These are phyloP conservation scores for Hydrophis major DNA, from an alignment of 2,797 vertebrate genomes.

Conservation along the genomic window DNA sequence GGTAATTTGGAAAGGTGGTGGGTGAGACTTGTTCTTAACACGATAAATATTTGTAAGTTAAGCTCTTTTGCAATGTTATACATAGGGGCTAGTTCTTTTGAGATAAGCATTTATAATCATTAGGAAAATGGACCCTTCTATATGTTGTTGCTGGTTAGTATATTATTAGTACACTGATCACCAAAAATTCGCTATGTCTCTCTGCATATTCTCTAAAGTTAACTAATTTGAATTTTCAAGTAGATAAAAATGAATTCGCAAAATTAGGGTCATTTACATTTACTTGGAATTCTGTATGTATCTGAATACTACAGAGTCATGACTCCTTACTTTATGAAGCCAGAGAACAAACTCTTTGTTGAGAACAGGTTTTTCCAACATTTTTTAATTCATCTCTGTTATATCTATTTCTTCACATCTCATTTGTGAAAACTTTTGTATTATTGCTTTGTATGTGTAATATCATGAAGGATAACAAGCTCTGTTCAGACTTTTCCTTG, in stretches of 20 bases:
- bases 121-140: background rate
- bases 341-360: background rate
- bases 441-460: background rate
- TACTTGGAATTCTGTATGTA: background rate
- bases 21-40: background rate
- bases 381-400: background rate
- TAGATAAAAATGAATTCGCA: background rate
- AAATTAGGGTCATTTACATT: background rate
- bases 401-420: background rate
- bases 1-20: background rate
- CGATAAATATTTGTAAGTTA: background rate
- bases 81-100: background rate
- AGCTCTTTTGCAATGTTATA: background rate
- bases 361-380: background rate
- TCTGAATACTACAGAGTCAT: background rate
- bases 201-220: background rate
- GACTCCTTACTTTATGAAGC: background rate
- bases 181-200: background rate
- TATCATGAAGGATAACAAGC: background rate
- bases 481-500: background rate
- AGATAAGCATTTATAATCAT: background rate
- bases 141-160: background rate
- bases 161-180: background rate
- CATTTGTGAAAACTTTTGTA: background rate
- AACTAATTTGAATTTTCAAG: background rate